Evolutionary conservation across 2,888 invertebrate genomes (phyloP).

Genomic region (Volucella inanis): DNA sequence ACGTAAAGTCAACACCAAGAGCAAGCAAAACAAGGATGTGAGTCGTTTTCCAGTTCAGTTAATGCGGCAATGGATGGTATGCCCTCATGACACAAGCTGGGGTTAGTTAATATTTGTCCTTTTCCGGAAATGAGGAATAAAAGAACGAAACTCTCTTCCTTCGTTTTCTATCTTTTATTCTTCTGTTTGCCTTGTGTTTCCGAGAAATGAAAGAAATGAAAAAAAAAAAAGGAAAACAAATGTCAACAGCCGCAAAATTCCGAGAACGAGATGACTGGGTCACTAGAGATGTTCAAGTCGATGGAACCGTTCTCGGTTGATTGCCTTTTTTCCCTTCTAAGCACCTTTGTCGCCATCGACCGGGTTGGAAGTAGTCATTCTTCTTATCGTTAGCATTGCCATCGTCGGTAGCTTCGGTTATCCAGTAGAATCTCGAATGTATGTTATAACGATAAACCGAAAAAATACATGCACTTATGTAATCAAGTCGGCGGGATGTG

Average conservation of each 20-base stretch:
- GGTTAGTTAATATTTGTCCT: constrained; percentile 28
- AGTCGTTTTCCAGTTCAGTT: constrained; percentile 66
- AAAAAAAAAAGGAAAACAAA: constrained; percentile 23
- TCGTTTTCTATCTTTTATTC: neutral
- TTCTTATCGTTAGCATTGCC: constrained; percentile 7
- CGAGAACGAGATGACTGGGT: constrained; percentile 70
- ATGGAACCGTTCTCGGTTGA: constrained; percentile 60
- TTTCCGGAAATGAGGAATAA: constrained; percentile 55
- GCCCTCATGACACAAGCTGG: neutral
- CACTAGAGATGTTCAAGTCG: constrained; percentile 56
- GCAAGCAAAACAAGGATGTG: constrained; percentile 26
- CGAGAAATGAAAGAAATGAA: neutral
- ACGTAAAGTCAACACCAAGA: constrained; percentile 43
- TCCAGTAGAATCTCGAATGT: neutral
- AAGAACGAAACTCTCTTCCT: constrained; percentile 23
- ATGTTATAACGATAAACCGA: constrained; percentile 22
- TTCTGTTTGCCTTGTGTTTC: constrained; percentile 27
- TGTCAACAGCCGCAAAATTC: constrained; percentile 68
- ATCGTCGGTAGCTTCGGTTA: neutral
- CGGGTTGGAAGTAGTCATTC: neutral
- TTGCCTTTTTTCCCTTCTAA: constrained; percentile 56
- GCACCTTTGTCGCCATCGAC: constrained; percentile 5
- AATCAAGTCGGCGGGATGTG: constrained; percentile 33
- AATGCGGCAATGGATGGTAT: constrained; percentile 61
- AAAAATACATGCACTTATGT: constrained; percentile 49